Conservation (phyloP, 2,113 vertebrate species). For the Nibea albiflora region DNA sequence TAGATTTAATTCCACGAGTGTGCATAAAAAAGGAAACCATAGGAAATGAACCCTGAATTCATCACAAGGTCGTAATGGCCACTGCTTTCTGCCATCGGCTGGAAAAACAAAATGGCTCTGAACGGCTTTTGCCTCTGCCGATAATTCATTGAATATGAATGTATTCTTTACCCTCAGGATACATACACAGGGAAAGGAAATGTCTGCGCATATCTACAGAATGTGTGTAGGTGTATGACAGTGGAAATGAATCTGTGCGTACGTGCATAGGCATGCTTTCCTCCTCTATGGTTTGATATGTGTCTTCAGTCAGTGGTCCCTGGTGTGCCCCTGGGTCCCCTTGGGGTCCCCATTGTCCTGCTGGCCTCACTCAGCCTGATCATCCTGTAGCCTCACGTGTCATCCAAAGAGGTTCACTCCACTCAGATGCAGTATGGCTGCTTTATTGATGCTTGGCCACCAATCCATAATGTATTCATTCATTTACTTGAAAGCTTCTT, state of each 20-base stretch:
- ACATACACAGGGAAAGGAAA: conserved; percentile 36
- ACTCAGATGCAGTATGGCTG: conserved; percentile 47
- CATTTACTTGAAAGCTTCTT: conserved; percentile 81
- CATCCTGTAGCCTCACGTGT: conserved; percentile 52
- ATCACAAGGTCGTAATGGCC: conserved; percentile 74
- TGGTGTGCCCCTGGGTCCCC: conserved; percentile 5
- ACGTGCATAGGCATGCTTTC: conserved; percentile 15
- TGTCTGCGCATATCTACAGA: conserved; percentile 20
- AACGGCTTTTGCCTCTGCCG: conserved; percentile 54
- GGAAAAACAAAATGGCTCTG: conserved; percentile 71
- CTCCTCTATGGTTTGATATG: conserved; percentile 38
- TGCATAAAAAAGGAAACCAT: conserved; percentile 36
- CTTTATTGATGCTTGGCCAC: conserved; percentile 69
- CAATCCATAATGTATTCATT: conserved; percentile 80
- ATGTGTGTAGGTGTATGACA: conserved; percentile 52
- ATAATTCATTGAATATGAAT: conserved; percentile 71
- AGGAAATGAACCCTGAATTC: conserved; percentile 66
- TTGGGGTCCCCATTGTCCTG: conserved; percentile 27
- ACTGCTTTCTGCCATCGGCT: conserved; percentile 56
- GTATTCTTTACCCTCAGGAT: conserved; percentile 62
- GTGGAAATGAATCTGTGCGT: conserved; percentile 26
- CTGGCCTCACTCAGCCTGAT: conserved; percentile 35
- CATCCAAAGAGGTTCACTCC: conserved; percentile 40
- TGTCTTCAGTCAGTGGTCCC: conserved; percentile 42
- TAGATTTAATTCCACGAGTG: conserved; percentile 32